Percentiles rank a stretch among this genome's conserved stretches.
These are phyloP conservation scores for Pyrgus malvae DNA, from an alignment of 2,888 invertebrate species.

Conservation along the genomic window DNA sequence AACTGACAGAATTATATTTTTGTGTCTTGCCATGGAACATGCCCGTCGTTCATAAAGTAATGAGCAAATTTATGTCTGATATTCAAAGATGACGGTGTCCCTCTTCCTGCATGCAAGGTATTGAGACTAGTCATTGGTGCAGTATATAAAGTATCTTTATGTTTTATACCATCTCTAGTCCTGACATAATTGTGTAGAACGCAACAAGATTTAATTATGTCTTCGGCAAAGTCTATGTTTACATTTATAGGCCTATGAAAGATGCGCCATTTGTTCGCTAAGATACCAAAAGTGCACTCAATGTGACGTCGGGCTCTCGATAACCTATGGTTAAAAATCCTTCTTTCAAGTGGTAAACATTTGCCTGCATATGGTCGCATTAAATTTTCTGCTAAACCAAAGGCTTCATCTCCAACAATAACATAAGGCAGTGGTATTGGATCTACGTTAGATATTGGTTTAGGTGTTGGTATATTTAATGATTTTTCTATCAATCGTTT, in stretches of 20 bases:
- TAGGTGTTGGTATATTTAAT: slow-evolving; percentile 34
- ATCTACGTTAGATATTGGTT: slow-evolving; percentile 33
- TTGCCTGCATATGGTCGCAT: slow-evolving; percentile 20
- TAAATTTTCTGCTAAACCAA: slow-evolving; percentile 13
- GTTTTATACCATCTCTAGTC: too few relatives aligned
- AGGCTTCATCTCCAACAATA: slow-evolving; percentile 13
- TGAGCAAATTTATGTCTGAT: too few relatives aligned
- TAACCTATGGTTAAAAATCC: slow-evolving; percentile 18
- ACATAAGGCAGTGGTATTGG: slow-evolving; percentile 33
- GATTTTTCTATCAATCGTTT: slow-evolving; percentile 35
- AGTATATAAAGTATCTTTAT: too few relatives aligned
- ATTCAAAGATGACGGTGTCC: too few relatives aligned
- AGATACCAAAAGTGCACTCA: slow-evolving; percentile 4
- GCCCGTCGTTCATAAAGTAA: too few relatives aligned
- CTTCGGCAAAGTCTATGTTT: too few relatives aligned
- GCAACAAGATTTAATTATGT: neutral
- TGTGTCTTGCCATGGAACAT: too few relatives aligned
- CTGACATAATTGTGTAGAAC: neutral
- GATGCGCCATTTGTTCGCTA: slow-evolving; percentile 14
- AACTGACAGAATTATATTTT: too few relatives aligned
- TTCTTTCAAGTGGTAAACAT: slow-evolving; percentile 14
- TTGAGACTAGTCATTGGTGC: too few relatives aligned
- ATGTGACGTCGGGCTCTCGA: slow-evolving; percentile 17
- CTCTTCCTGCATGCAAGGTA: too few relatives aligned
- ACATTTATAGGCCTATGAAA: too few relatives aligned